phyloP scores from a whole-genome alignment of 2,888 invertebrate genomes.

The Machimus atricapillus region DNA sequence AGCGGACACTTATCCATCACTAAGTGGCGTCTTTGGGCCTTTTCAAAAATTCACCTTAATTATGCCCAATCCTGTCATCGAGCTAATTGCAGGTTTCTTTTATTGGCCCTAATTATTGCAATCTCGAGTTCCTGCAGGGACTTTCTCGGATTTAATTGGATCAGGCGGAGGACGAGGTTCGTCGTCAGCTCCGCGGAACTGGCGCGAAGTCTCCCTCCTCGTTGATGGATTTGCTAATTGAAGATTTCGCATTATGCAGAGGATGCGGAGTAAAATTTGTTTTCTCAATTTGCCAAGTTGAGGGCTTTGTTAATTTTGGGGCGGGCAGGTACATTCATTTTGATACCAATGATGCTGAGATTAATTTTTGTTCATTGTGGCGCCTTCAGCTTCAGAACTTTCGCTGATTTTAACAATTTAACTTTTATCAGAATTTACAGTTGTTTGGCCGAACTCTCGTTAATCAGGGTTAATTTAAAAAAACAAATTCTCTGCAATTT shows the following conservation, averaged over 20 bases:
- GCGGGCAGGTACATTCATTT: not conserved
- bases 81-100: not conserved
- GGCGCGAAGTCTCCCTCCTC: not conserved
- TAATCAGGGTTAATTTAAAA: not conserved
- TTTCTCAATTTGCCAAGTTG: not conserved
- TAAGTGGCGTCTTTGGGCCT: not conserved
- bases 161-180: not conserved
- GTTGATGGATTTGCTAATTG: not conserved
- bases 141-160: not conserved
- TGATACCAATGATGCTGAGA: not conserved
- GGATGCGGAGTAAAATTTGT: not conserved
- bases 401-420: not conserved
- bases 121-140: not conserved
- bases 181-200: not conserved
- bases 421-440: not conserved
- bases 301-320: not conserved
- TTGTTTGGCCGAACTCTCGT: not conserved
- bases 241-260: not conserved
- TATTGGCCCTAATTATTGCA: conserved; percentile 11
- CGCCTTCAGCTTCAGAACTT: not conserved
- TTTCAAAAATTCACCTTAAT: not conserved
- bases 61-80: not conserved
- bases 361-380: not conserved
- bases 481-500: not conserved
- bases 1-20: not conserved